Percentiles rank a stretch among this genome's conserved stretches.
Evolutionary conservation across 2,113 vertebrate species (phyloP).

Genomic region (Hipposideros armiger): DNA sequence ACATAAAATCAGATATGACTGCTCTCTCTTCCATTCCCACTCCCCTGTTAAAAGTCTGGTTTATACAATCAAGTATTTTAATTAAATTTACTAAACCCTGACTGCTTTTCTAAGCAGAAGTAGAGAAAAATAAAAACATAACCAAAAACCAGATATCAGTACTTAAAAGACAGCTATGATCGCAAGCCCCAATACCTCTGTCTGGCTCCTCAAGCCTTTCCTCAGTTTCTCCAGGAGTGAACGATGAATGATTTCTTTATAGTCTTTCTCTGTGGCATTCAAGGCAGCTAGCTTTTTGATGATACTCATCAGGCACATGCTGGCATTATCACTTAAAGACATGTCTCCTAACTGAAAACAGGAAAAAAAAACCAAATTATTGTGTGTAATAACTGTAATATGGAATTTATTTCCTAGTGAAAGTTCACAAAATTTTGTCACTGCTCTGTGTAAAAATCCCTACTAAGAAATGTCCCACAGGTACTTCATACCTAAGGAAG

Average conservation of each 20-base stretch:
- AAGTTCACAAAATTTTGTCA: background rate
- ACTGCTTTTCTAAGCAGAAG: background rate
- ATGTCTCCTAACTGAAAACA: constrained; percentile 94
- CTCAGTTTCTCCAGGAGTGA: constrained; percentile 93
- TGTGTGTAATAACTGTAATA: background rate
- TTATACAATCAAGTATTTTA: background rate
- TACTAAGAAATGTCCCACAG: background rate
- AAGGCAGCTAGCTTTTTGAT: constrained; percentile 89
- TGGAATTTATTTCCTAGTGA: background rate
- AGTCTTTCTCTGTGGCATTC: constrained; percentile 89
- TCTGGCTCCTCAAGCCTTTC: constrained; percentile 93
- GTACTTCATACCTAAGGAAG: background rate
- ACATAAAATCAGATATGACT: background rate
- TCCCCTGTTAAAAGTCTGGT: background rate
- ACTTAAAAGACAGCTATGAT: background rate
- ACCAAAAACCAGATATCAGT: accelerated
- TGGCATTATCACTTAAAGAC: constrained; percentile 96
- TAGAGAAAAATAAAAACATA: background rate
- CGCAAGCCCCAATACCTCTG: constrained; percentile 88
- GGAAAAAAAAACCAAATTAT: constrained; percentile 53
- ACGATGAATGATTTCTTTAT: constrained; percentile 92
- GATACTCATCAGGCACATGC: constrained; percentile 92
- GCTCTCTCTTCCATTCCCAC: background rate
- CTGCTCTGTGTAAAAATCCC: background rate
- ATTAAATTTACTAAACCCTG: background rate